Conservation (phyloP, 2,888 invertebrate genomes). For the Deroplatys truncata region DNA sequence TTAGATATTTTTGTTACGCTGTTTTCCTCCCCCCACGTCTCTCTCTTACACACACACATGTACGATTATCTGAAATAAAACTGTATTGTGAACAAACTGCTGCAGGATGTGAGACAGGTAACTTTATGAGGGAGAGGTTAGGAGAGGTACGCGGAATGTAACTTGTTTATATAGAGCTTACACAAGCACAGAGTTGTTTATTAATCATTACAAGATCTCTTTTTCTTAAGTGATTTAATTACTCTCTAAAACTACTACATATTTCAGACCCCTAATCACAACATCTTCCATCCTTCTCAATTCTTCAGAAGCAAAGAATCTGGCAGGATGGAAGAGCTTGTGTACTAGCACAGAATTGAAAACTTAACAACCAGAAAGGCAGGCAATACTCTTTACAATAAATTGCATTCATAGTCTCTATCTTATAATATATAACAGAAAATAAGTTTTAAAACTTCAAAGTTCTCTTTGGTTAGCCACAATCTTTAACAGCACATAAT, state of each 20-base stretch:
- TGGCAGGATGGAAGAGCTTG: constrained; percentile 6
- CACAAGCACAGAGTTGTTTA: constrained; percentile 9
- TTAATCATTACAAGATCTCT: constrained; percentile 6
- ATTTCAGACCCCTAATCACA: constrained; percentile 14
- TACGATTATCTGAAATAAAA: no score
- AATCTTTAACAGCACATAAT: neutral
- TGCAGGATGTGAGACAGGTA: no score
- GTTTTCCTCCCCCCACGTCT: no score
- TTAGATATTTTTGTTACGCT: no score
- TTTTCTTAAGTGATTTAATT: constrained; percentile 13
- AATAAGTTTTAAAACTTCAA: neutral
- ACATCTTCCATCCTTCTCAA: neutral
- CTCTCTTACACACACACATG: no score
- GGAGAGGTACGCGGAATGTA: neutral
- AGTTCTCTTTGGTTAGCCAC: constrained; percentile 10
- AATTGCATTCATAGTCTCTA: constrained; percentile 10
- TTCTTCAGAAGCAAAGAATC: neutral
- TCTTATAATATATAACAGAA: constrained; percentile 11
- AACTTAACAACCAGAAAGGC: constrained; percentile 24
- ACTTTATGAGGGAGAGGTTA: no score
- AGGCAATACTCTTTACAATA: constrained; percentile 19
- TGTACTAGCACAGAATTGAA: constrained; percentile 19
- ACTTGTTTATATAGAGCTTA: neutral
- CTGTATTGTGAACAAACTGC: no score
- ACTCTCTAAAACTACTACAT: constrained; percentile 13